Evolutionary conservation across 2,888 invertebrate species (phyloP), one percentile per base, ranked within the genome.

Genomic region (Cosmorhoe ocellata): DNA sequence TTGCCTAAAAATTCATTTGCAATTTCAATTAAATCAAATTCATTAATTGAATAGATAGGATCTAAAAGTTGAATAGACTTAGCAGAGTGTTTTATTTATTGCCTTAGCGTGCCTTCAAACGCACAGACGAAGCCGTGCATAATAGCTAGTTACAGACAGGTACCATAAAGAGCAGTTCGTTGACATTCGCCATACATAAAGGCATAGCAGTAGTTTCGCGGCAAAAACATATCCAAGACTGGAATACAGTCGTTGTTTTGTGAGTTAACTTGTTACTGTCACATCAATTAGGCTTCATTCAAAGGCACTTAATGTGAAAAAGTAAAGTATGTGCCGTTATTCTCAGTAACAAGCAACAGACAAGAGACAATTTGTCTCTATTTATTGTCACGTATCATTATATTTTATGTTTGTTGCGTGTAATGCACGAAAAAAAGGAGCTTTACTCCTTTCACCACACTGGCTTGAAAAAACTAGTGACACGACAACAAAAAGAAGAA

Each of bases 131-230:
- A 42, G n/a, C 24, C 24, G 44, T 45, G 11, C 26, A 27, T 26
- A 41, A 26, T 9, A 31, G 27, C 30, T 11, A 33, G 14, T n/a
- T 34, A 33, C 28, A 44, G 22, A 31, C 39, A 33, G 18, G 18
- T 44, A 27, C 32, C 36, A 41, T 36, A 58, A 50, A 36, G 52
- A 45, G 31, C 31, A 54, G 65, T 63, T 63, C 63, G 59, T 58
- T 67, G 66, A 64, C 66, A 64, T 51, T 3, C 18, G 56, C 27
- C 41, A 61, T 60, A 64, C 56, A 57, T 49, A 44, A 58, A 18
- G 43, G 44, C 59, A 61, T 45, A 41, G 40, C 45, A 33, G 61
- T 58, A 62, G 61, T 60, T 24, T 41, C 36, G 26, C 51, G 33
- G 33, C 32, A 42, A 56, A 56, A 53, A 54, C 48, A 47, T 14